These are phyloP conservation scores for Tyrannus savana DNA, from an alignment of 2,113 vertebrate species.

Conservation along the genomic window DNA sequence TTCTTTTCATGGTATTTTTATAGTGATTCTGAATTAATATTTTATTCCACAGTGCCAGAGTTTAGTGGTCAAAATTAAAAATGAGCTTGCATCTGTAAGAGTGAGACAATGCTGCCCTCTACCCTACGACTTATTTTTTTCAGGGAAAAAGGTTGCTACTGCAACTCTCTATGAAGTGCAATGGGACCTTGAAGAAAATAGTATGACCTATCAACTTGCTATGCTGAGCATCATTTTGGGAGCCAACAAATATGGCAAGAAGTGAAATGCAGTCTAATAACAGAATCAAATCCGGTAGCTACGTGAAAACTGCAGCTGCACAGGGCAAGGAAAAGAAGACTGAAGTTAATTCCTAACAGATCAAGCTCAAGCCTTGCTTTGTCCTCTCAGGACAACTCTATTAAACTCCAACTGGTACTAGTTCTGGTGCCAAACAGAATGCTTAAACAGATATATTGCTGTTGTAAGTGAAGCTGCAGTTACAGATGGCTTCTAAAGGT, in stretches of 20 bases:
- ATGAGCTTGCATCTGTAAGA: background rate
- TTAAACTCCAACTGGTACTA: background rate
- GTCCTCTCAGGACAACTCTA: background rate
- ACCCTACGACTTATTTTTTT: background rate
- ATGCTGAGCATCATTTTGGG: background rate
- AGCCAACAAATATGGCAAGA: background rate
- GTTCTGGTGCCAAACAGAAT: background rate
- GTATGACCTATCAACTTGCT: background rate
- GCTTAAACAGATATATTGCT: background rate
- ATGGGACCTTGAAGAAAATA: background rate
- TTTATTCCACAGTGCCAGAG: background rate
- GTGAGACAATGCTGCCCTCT: background rate
- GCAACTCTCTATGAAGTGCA: background rate
- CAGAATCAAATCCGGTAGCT: background rate
- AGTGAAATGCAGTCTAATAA: background rate
- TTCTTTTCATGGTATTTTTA: background rate
- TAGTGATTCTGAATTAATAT: background rate
- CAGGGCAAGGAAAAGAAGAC: background rate
- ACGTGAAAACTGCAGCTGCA: background rate
- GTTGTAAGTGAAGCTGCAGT: background rate
- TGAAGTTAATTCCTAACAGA: background rate
- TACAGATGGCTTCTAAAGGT: background rate
- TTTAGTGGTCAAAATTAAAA: background rate
- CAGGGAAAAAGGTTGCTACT: background rate
- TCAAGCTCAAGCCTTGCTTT: background rate